Evolutionary conservation across 2,797 vertebrate species (phyloP).

Genomic region (Denticeps clupeoides): DNA sequence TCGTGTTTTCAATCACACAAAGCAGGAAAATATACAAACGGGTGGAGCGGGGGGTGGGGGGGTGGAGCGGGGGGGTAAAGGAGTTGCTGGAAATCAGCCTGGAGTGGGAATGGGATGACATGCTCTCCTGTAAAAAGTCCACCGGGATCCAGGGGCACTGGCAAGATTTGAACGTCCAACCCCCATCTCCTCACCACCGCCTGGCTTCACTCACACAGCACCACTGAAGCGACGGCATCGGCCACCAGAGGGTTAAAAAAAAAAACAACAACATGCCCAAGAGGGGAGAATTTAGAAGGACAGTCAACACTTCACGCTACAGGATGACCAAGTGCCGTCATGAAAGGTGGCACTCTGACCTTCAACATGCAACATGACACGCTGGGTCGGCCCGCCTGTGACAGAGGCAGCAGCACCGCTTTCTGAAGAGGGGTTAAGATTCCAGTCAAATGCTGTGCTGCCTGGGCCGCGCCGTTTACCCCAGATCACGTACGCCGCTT

Average conservation of each 20-base stretch:
- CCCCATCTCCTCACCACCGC: not conserved
- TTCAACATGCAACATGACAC: no score
- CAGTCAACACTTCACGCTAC: not conserved
- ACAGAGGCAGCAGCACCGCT: no score
- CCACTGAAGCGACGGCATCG: not conserved
- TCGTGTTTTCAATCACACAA: conserved; percentile 17
- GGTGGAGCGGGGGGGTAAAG: not conserved
- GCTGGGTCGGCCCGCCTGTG: no score
- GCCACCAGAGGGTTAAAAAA: no score
- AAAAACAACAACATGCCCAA: not conserved
- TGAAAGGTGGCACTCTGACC: no score
- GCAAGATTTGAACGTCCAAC: not conserved
- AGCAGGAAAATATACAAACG: conserved; percentile 13
- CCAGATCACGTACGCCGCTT: not conserved
- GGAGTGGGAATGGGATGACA: not conserved
- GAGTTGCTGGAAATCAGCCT: not conserved
- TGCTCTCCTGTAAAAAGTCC: conserved; percentile 2
- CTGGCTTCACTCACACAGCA: not conserved
- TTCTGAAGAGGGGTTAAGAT: no score
- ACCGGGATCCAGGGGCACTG: not conserved
- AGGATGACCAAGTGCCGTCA: no score
- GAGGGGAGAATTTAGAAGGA: not conserved
- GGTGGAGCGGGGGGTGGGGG: not conserved
- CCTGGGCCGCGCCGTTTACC: no score
- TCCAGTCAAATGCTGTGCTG: no score